These are phyloP conservation scores for Melanotaenia duboulayi DNA, from an alignment of 2,113 vertebrate species.

Conservation along the genomic window DNA sequence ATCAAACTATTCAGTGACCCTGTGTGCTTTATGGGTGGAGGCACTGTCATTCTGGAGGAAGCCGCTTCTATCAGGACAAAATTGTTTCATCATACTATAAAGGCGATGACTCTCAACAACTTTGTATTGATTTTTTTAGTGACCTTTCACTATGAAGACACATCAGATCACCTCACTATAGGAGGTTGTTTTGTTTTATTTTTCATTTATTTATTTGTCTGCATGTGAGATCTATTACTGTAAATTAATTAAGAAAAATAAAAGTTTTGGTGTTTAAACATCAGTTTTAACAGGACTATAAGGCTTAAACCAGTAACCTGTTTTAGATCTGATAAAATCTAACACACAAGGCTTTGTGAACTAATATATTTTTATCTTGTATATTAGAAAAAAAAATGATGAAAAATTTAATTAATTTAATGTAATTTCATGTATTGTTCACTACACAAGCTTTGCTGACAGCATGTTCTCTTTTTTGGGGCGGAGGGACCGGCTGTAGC, in stretches of 20 bases:
- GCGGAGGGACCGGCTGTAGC: slow-evolving; percentile 50
- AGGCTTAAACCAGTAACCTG: not conserved
- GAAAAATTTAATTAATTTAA: too few relatives aligned
- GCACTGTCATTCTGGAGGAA: not conserved
- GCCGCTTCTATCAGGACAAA: not conserved
- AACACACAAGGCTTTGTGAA: not conserved
- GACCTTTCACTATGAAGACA: not conserved
- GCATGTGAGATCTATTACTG: not conserved
- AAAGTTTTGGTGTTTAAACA: not conserved
- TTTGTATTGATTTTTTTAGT: not conserved
- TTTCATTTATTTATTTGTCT: too few relatives aligned
- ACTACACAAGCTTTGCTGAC: too few relatives aligned
- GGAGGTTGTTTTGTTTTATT: too few relatives aligned
- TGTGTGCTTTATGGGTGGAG: not conserved
- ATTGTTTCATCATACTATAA: not conserved
- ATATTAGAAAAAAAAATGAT: too few relatives aligned
- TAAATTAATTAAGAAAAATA: not conserved
- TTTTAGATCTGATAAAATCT: not conserved
- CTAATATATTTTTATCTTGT: too few relatives aligned
- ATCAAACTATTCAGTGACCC: not conserved
- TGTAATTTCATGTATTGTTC: too few relatives aligned
- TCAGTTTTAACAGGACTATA: too few relatives aligned
- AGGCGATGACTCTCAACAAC: not conserved
- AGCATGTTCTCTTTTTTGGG: slow-evolving; percentile 33
- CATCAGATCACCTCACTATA: not conserved